Percentiles rank a stretch among this genome's conserved stretches.
Conservation (phyloP, 1,140 invertebrate genomes). For the Sipha flava region DNA sequence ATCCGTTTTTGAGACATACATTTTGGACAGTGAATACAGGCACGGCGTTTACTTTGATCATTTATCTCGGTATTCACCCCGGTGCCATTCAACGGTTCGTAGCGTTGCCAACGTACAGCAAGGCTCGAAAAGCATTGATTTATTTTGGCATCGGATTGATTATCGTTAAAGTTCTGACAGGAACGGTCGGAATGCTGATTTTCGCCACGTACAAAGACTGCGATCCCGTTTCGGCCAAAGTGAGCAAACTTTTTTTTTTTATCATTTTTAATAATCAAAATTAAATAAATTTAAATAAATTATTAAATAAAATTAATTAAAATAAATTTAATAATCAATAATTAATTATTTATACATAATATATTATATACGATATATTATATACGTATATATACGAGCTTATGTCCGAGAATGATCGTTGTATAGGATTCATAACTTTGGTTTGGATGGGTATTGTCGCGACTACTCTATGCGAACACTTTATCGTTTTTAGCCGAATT, state of each 20-base stretch:
- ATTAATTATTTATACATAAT: no score
- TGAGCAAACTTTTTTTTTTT: slow-evolving; percentile 38
- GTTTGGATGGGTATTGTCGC: no score
- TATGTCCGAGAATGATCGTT: no score
- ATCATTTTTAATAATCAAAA: neutral
- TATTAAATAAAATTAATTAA: no score
- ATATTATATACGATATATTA: no score
- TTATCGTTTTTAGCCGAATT: no score
- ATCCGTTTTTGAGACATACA: slow-evolving; percentile 68
- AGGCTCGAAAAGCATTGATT: slow-evolving; percentile 44
- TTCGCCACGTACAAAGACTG: slow-evolving; percentile 54
- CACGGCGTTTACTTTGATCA: slow-evolving; percentile 49
- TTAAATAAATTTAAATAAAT: no score
- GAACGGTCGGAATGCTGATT: slow-evolving; percentile 49
- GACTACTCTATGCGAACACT: no score
- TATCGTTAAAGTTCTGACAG: slow-evolving; percentile 45
- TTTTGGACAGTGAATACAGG: slow-evolving; percentile 74
- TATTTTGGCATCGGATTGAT: slow-evolving; percentile 35
- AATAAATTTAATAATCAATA: no score
- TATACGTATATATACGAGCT: no score
- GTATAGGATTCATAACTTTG: no score
- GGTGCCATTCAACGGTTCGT: slow-evolving; percentile 80
- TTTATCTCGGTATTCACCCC: slow-evolving; percentile 78
- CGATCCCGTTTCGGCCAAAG: slow-evolving; percentile 50
- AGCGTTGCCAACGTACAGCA: slow-evolving; percentile 57